Evolutionary conservation across 2,797 vertebrate species (phyloP).

Genomic region (Periparus ater): DNA sequence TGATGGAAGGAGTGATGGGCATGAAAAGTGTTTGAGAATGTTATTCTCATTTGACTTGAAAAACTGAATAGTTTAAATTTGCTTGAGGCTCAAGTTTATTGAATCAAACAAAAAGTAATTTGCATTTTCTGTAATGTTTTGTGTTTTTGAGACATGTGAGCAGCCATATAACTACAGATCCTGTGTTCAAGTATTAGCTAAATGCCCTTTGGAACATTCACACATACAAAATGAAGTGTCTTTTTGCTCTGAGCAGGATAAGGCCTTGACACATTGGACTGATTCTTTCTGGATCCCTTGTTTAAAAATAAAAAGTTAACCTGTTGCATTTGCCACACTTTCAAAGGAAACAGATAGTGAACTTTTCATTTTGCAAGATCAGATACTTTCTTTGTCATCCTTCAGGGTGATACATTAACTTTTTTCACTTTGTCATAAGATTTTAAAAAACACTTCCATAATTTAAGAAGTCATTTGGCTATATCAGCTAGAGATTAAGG

Average conservation of each 20-base stretch:
- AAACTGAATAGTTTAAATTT: not conserved
- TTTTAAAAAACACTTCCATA: not conserved
- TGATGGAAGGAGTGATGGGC: not conserved
- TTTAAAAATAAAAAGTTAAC: not conserved
- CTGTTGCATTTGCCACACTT: not conserved
- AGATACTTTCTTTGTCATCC: not conserved
- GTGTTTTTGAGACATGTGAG: not conserved
- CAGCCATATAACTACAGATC: not conserved
- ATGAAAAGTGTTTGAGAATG: not conserved
- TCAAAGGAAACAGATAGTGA: not conserved
- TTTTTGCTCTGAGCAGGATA: not conserved
- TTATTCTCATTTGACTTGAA: not conserved
- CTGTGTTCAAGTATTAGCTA: not conserved
- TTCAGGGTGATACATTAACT: not conserved
- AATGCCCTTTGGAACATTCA: not conserved
- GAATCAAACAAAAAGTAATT: not conserved
- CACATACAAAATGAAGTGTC: not conserved
- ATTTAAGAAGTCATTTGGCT: not conserved
- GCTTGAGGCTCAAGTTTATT: not conserved
- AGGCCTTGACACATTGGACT: not conserved
- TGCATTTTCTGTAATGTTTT: not conserved
- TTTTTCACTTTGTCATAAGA: not conserved
- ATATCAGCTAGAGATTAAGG: not conserved
- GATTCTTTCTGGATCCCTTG: not conserved
- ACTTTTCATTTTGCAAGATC: not conserved